These are phyloP conservation scores for Syndactyla subalaris DNA, from an alignment of 2,797 vertebrate species.

Conservation along the genomic window DNA sequence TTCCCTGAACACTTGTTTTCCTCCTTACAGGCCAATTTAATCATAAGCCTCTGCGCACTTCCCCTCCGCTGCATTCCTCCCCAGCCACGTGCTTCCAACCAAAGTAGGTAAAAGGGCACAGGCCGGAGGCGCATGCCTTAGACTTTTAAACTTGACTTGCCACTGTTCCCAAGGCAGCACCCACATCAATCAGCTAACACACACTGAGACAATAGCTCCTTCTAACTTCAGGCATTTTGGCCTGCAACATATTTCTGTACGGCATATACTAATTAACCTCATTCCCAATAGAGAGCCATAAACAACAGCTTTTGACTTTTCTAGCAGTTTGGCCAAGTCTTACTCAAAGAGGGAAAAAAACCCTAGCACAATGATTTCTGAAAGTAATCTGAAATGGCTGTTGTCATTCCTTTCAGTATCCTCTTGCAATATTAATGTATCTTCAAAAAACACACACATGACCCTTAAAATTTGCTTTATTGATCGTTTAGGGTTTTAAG, in stretches of 20 bases:
- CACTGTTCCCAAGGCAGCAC: neutral
- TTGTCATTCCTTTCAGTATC: neutral
- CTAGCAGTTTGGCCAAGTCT: neutral
- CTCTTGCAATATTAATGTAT: neutral
- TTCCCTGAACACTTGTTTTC: neutral
- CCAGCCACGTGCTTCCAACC: neutral
- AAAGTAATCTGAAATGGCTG: neutral
- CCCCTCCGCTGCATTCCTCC: conserved; percentile 38
- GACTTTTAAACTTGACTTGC: neutral
- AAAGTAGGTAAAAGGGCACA: conserved; percentile 63
- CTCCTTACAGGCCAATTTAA: neutral
- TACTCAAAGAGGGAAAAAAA: neutral
- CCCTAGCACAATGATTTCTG: neutral
- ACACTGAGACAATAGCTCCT: neutral
- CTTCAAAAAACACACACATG: neutral
- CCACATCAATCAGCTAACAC: neutral
- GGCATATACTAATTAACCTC: neutral
- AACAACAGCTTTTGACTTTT: neutral
- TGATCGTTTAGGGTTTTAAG: neutral
- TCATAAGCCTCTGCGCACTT: neutral
- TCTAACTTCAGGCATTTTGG: neutral
- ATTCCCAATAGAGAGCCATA: neutral
- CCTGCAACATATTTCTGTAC: neutral
- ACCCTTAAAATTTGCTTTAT: neutral
- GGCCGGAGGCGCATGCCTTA: neutral